Evolutionary conservation across 2,797 vertebrate genomes (phyloP).

Genomic region (Peromyscus nudipes): DNA sequence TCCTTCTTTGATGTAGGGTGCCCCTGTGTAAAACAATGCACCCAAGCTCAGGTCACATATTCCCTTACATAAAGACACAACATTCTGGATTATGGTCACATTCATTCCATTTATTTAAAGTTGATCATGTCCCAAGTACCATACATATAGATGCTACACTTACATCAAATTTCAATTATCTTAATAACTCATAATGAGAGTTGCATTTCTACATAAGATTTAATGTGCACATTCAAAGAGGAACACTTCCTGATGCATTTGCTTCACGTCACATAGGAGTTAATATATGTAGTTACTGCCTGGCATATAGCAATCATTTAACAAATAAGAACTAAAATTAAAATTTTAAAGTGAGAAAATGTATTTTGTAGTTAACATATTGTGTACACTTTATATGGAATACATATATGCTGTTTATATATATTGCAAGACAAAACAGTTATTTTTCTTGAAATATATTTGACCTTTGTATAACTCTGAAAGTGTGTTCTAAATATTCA

Average conservation of each 20-base stretch:
- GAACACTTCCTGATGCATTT: background rate
- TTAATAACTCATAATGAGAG: background rate
- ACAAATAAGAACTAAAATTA: background rate
- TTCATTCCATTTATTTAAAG: background rate
- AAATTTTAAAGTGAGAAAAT: background rate
- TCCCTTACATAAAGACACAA: background rate
- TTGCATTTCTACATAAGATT: background rate
- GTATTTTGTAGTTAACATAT: background rate
- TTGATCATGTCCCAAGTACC: background rate
- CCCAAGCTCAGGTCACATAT: no score
- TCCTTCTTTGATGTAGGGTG: fast-evolving
- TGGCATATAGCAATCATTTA: background rate
- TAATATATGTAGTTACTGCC: background rate
- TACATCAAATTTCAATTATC: background rate
- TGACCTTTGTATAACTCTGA: background rate
- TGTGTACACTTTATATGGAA: background rate
- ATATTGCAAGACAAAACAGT: background rate
- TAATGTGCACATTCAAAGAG: background rate
- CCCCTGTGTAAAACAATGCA: background rate
- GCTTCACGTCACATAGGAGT: background rate
- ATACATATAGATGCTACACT: background rate
- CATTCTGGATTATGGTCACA: background rate
- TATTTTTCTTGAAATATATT: background rate
- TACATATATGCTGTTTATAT: background rate
- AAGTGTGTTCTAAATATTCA: background rate